Conservation (phyloP, 2,888 invertebrate species). For the Lapara coniferarum region DNA sequence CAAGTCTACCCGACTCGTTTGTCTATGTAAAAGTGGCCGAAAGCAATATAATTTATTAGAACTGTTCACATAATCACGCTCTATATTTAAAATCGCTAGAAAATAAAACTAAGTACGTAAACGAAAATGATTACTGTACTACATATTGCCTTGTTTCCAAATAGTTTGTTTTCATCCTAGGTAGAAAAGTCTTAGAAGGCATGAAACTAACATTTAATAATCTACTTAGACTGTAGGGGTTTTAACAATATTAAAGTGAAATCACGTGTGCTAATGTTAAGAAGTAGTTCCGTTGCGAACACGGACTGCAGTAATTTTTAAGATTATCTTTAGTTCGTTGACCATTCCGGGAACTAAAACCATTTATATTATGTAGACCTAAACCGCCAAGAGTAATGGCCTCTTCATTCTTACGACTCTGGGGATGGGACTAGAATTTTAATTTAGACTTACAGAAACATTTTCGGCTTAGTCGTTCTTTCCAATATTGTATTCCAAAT, state of each 20-base stretch:
- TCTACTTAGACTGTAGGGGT: too few species aligned
- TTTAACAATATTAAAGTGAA: not conserved
- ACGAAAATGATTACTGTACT: not conserved
- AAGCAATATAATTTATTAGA: conserved; percentile 76
- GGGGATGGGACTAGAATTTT: conserved; percentile 9
- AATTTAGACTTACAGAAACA: not conserved
- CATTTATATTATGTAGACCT: conserved; percentile 53
- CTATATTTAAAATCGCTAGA: conserved; percentile 68
- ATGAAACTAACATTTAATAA: not conserved
- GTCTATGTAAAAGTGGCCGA: conserved; percentile 74
- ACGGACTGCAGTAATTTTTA: not conserved
- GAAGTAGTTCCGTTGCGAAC: not conserved
- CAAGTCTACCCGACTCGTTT: conserved; percentile 72
- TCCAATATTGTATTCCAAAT: not conserved
- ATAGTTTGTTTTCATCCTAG: not conserved
- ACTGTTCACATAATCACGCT: conserved; percentile 69
- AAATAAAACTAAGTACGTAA: conserved; percentile 39
- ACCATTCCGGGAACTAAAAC: conserved; percentile 53
- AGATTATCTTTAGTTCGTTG: conserved; percentile 41
- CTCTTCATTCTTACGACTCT: conserved; percentile 40
- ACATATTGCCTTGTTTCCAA: not conserved
- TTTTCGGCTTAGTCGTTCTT: not conserved
- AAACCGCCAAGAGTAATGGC: conserved; percentile 57
- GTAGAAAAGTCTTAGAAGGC: not conserved
- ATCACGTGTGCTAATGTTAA: not conserved